Evolutionary conservation across 23 tunicate species (phyloP).

Genomic region (Phallusia fumigata): DNA sequence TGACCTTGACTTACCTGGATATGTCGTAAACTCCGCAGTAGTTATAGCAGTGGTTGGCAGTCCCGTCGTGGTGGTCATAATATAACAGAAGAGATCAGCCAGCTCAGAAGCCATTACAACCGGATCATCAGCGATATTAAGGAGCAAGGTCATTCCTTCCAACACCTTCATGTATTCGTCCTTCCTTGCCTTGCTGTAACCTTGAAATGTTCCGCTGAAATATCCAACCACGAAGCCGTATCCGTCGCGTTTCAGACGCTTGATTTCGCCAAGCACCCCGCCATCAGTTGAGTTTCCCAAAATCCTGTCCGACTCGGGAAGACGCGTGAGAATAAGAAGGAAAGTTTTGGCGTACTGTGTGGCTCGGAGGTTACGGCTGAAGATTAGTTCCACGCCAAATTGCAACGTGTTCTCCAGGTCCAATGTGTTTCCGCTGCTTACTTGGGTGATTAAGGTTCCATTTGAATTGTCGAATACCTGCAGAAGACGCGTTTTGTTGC

Average conservation of each 20-base stretch:
- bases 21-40: not conserved
- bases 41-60: not conserved
- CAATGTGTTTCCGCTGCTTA: not conserved
- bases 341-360: slow-evolving; percentile 11
- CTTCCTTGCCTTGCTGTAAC: not conserved
- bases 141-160: slow-evolving; percentile 19
- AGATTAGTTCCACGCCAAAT: not conserved
- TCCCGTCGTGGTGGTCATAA: not conserved
- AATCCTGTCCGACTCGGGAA: not conserved
- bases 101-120: slow-evolving; percentile 25
- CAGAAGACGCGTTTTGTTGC: slow-evolving; percentile 10
- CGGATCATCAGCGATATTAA: slow-evolving; percentile 10
- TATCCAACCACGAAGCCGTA: slow-evolving; percentile 21
- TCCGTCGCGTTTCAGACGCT: slow-evolving; percentile 15
- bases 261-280: slow-evolving; percentile 10
- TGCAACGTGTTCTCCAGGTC: not conserved
- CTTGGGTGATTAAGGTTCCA: not conserved
- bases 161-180: not conserved
- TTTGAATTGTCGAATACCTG: not conserved
- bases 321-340: slow-evolving; percentile 15
- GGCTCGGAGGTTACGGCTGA: slow-evolving; percentile 19
- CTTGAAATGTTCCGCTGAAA: not conserved
- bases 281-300: not conserved
- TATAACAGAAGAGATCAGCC: slow-evolving; percentile 50
- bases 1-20: not conserved